Conservation (phyloP, 1,140 invertebrate genomes). For the Agrypnia vestita region DNA sequence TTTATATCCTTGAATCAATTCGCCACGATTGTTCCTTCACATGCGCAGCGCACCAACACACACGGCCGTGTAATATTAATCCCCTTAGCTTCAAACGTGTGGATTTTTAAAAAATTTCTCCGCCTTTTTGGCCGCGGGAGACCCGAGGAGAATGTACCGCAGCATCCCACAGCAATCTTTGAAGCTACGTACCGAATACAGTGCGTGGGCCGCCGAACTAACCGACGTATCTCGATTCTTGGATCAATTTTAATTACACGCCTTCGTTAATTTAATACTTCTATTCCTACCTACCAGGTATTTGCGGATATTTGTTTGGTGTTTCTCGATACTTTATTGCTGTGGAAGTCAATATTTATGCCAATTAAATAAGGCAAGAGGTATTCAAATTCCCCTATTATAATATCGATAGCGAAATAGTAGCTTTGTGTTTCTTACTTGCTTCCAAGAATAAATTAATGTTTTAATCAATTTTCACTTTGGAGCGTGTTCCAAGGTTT, state of each 20-base stretch:
- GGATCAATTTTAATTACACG: conserved; percentile 39
- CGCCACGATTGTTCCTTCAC: conserved; percentile 12
- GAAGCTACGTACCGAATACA: conserved; percentile 1
- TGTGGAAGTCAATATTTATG: too few relatives aligned
- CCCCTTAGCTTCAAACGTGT: background rate
- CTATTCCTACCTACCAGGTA: background rate
- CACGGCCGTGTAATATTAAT: too few relatives aligned
- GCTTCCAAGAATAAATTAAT: too few relatives aligned
- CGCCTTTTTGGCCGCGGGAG: conserved; percentile 21
- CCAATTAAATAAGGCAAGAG: background rate
- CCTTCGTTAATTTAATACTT: conserved; percentile 20
- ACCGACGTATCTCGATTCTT: conserved; percentile 3
- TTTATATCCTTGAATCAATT: conserved; percentile 23
- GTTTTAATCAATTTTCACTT: too few relatives aligned
- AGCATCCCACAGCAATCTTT: background rate
- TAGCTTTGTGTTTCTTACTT: too few relatives aligned
- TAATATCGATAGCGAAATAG: background rate
- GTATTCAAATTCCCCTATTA: background rate
- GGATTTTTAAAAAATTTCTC: conserved; percentile 8
- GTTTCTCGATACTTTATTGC: background rate
- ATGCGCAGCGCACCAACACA: background rate
- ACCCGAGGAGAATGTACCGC: conserved; percentile 7
- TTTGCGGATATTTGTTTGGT: background rate
- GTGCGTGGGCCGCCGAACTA: conserved; percentile 18
- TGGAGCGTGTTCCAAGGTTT: too few relatives aligned